Percentiles rank a stretch among this genome's conserved stretches.
Conservation (phyloP, 2,888 invertebrate species). For the Ophion costatus region DNA sequence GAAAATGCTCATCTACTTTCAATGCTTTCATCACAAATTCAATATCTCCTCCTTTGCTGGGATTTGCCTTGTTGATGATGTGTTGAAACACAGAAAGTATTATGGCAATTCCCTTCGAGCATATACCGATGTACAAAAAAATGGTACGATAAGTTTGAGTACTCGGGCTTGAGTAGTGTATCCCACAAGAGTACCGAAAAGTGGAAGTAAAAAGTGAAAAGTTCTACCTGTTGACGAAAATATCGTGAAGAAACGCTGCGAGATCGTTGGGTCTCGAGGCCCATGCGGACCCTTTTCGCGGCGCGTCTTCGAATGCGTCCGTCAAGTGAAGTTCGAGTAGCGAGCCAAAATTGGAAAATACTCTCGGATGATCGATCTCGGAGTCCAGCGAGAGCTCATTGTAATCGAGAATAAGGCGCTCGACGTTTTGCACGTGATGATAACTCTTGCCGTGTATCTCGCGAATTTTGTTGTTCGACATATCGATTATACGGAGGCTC, state of each 20-base stretch:
- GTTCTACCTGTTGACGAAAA: slow-evolving; percentile 86
- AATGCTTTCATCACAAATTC: no score
- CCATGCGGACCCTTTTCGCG: slow-evolving; percentile 77
- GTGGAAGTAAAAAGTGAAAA: background rate
- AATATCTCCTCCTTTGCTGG: no score
- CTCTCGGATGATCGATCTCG: slow-evolving; percentile 87
- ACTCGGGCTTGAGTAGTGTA: background rate
- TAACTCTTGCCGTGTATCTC: slow-evolving; percentile 90
- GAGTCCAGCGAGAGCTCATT: slow-evolving; percentile 88
- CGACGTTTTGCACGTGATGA: slow-evolving; percentile 89
- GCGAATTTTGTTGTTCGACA: slow-evolving; percentile 89
- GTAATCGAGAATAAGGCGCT: slow-evolving; percentile 89
- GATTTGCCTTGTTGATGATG: no score
- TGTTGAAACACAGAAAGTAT: no score
- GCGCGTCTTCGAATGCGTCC: slow-evolving; percentile 89
- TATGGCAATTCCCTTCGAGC: no score
- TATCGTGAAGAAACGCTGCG: slow-evolving; percentile 88
- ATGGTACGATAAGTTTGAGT: no score
- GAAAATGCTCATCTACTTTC: no score
- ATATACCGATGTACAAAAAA: no score
- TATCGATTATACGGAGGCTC: slow-evolving; percentile 87
- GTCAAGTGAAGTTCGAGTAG: slow-evolving; percentile 89
- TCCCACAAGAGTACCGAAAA: background rate
- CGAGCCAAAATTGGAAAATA: slow-evolving; percentile 89
- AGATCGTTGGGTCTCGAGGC: slow-evolving; percentile 79